These are phyloP conservation scores for Stomatorhinus walkeri DNA, from an alignment of 2,797 vertebrate species.

Conservation along the genomic window DNA sequence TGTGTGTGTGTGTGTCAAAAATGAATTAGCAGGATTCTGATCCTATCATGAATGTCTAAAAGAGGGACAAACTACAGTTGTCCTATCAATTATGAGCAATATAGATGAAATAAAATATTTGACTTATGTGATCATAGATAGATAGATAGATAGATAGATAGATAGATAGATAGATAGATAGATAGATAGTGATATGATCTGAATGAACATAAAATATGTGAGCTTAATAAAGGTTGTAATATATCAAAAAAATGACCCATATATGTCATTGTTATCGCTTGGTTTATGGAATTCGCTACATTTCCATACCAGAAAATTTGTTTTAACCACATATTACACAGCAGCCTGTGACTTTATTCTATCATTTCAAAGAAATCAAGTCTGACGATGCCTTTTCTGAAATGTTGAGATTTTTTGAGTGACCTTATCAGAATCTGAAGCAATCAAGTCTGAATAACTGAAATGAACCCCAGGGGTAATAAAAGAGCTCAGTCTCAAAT, in stretches of 20 bases:
- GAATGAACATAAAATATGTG: not conserved
- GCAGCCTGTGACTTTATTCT: not conserved
- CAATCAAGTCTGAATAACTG: not conserved
- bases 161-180: not conserved
- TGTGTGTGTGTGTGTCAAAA: not conserved
- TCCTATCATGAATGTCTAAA: not conserved
- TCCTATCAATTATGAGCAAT: not conserved
- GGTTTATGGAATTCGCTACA: not conserved
- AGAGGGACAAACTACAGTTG: not conserved
- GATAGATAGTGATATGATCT: not conserved
- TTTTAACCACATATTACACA: not conserved
- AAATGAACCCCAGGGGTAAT: not conserved
- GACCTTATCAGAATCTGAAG: constrained; percentile 10
- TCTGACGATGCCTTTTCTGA: not conserved
- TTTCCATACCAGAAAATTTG: not conserved
- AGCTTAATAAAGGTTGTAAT: not conserved
- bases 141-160: not conserved
- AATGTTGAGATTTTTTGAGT: not conserved
- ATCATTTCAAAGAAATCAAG: not conserved
- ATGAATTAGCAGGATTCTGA: not conserved
- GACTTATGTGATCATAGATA: not conserved
- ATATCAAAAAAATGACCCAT: not conserved
- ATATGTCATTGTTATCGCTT: not conserved
- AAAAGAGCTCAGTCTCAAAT: not conserved
- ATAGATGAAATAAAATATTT: not conserved